These are phyloP conservation scores for Spinus olivaceus DNA, from an alignment of 2,797 vertebrate genomes.

Conservation along the genomic window DNA sequence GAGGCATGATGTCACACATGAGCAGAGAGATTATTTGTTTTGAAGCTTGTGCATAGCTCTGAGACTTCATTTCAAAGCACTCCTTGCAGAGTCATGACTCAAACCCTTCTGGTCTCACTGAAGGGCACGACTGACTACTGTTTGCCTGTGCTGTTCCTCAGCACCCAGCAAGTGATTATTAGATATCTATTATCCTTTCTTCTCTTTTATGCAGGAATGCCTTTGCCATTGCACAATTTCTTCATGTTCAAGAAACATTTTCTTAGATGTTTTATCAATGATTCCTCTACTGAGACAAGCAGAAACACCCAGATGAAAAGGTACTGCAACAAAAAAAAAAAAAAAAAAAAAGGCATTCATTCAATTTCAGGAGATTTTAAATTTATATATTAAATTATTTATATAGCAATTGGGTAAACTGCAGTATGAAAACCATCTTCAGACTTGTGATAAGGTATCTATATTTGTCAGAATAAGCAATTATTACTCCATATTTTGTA, in stretches of 20 bases:
- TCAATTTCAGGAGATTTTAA: background rate
- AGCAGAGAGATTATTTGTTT: conserved; percentile 39
- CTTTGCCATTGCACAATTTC: background rate
- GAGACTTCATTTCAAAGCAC: conserved; percentile 21
- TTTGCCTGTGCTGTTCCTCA: background rate
- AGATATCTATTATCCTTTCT: background rate
- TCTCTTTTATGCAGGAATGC: background rate
- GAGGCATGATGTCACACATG: conserved; percentile 2
- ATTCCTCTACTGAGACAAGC: background rate
- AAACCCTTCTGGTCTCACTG: conserved; percentile 14
- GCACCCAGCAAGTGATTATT: background rate
- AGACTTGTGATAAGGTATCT: background rate
- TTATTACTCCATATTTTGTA: background rate
- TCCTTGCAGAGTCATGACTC: background rate
- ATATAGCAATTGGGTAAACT: background rate
- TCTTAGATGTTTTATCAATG: background rate
- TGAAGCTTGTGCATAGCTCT: conserved; percentile 10
- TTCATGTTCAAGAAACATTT: background rate
- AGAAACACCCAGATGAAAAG: background rate
- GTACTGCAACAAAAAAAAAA: background rate
- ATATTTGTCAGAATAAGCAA: background rate
- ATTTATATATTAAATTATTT: background rate
- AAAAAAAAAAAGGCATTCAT: background rate
- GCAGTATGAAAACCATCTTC: background rate
- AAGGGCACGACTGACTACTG: background rate